Evolutionary conservation across 2,797 vertebrate species (phyloP), one percentile per base, ranked within the genome.

Genomic region (Odontamblyopus lacepedii): DNA sequence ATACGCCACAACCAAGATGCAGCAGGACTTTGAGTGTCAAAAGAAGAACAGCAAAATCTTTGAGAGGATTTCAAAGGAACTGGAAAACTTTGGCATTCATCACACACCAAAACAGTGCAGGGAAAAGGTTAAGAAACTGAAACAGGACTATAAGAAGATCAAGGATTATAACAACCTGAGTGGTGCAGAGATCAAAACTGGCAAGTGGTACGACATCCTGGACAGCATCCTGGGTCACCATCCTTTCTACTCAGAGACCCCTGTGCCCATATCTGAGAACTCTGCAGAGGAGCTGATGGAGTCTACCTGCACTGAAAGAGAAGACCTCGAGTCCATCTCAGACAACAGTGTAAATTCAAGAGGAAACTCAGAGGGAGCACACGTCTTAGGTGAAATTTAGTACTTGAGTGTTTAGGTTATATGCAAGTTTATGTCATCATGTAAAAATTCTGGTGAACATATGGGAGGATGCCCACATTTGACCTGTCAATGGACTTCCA

Each of bases 61-160:
- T 66, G 23, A 66, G 5, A 26, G 32, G 7, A 60, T 69, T 1
- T 69, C 67, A 15, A 9, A n/a, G 12, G 26, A 59, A 1, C 9
- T 69, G 53, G 53, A 5, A 26, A 27, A 60, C 8, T 19, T 59
- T 56, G 53, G 32, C 32, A 7, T 57, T 32, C 4, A 56, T 16
- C 67, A 59, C 55, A 69, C 67, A 2, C 57, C 51, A 16, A 69
- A 69, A 41, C 67, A 69, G 19, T 69, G 67, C 55, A 55, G 53
- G 6, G 67, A 69, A 35, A 68, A 68, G 51, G 18, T 68, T n/a
- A 68, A 68, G 32, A 68, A 68, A 53, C 48, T 68, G 6, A 68
- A 68, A 68, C 67, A 68, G 30, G 67, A 68, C 67, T 68, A 69
- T 32, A 69, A 69, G 55, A 57, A 38, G 19, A 57, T 69, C 7